These are phyloP conservation scores for Tetrao urogallus DNA, from an alignment of 2,113 vertebrate genomes.

Conservation along the genomic window DNA sequence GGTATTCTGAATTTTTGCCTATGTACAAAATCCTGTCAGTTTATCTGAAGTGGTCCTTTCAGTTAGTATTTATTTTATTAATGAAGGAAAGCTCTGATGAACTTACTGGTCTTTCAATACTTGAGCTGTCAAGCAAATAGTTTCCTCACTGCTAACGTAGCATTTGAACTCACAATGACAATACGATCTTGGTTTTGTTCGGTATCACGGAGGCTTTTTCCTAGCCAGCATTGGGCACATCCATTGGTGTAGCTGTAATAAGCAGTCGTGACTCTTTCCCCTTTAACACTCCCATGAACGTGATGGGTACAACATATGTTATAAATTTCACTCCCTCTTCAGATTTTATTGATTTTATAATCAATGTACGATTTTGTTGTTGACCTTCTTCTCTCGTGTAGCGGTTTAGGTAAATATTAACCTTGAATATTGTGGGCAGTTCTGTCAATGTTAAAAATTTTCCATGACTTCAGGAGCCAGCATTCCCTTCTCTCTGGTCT, in stretches of 20 bases:
- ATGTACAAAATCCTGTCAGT: neutral
- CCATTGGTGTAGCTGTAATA: neutral
- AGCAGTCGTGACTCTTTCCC: neutral
- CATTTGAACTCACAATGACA: conserved; percentile 2
- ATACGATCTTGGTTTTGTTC: conserved; percentile 23
- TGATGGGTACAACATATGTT: neutral
- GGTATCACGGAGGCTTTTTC: conserved; percentile 19
- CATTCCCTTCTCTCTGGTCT: neutral
- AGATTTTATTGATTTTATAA: neutral
- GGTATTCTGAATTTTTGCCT: neutral
- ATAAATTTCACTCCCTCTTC: neutral
- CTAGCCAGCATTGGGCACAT: neutral
- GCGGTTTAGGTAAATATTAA: neutral
- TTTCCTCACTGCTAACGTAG: neutral
- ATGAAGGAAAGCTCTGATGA: conserved; percentile 1
- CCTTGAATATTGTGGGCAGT: neutral
- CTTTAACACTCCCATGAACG: neutral
- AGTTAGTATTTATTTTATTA: conserved; percentile 2
- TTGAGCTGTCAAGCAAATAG: neutral
- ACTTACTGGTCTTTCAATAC: neutral
- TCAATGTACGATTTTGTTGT: neutral
- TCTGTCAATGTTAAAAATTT: neutral
- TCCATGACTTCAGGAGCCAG: neutral
- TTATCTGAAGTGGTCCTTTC: neutral
- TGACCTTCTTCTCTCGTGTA: neutral